A percentile compares a stretch with the other conserved stretches of the same genome.
Conservation (phyloP, 2,113 vertebrate genomes). For the Pseudorectes ferrugineus region DNA sequence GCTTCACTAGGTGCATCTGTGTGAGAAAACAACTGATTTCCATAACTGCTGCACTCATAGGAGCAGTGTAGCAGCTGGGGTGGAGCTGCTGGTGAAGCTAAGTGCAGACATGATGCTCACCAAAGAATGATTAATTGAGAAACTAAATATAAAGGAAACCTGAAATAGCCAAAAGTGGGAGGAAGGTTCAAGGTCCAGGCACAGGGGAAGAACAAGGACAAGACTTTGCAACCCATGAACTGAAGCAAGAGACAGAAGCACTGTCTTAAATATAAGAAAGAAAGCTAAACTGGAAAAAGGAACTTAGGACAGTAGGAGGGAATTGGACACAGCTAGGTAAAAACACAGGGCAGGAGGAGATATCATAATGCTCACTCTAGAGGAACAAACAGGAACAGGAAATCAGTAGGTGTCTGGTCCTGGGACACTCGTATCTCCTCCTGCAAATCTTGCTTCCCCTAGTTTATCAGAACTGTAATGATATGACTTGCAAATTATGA, state of each 20-base stretch:
- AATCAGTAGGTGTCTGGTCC: background rate
- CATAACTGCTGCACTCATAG: background rate
- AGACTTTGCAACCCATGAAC: background rate
- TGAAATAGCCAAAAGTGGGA: background rate
- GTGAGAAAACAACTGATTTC: background rate
- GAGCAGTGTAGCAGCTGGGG: background rate
- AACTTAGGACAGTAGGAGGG: background rate
- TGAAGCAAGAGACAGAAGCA: background rate
- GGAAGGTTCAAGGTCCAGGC: background rate
- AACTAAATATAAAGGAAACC: background rate
- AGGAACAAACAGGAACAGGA: background rate
- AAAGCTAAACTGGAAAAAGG: background rate
- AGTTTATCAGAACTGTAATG: background rate
- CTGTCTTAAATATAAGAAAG: background rate
- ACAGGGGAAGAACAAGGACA: background rate
- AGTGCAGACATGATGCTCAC: background rate
- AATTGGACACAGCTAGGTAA: background rate
- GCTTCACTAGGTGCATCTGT: background rate
- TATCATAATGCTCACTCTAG: background rate
- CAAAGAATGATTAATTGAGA: background rate
- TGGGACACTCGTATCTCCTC: background rate
- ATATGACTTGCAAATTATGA: background rate
- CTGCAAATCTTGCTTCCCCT: background rate
- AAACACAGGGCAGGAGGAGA: background rate
- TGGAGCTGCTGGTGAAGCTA: background rate